These are phyloP conservation scores for Drosophila flavopinicola DNA, from an alignment of 2,888 invertebrate species.

Conservation along the genomic window DNA sequence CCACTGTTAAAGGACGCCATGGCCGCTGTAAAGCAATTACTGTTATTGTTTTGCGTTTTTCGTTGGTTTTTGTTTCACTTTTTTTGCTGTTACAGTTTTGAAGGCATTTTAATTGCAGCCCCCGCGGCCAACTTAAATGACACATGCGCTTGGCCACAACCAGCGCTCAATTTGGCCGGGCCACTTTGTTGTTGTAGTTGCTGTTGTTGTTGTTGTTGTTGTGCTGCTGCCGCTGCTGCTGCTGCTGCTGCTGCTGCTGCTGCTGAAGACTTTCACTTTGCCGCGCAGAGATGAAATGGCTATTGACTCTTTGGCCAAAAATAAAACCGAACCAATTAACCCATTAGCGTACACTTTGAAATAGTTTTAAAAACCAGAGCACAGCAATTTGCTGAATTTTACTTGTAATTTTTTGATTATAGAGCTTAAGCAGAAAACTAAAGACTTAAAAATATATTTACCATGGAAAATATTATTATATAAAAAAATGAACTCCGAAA, in stretches of 20 bases:
- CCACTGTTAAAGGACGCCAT: conserved; percentile 30
- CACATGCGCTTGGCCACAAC: conserved; percentile 58
- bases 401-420: conserved; percentile 12
- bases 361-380: conserved; percentile 40
- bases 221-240: conserved; percentile 13
- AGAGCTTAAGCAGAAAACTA: neutral
- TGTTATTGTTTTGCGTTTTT: neutral
- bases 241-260: conserved; percentile 13
- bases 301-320: conserved; percentile 72
- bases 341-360: conserved; percentile 64
- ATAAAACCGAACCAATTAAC: conserved; percentile 70
- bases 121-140: conserved; percentile 71
- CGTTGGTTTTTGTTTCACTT: neutral
- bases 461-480: neutral
- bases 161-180: conserved; percentile 36
- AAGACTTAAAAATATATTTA: conserved; percentile 7
- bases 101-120: conserved; percentile 72
- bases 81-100: conserved; percentile 58
- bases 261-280: conserved; percentile 68
- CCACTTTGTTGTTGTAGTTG: conserved; percentile 38
- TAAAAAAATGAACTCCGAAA: neutral
- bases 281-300: conserved; percentile 67
- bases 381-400: conserved; percentile 34
- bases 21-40: conserved; percentile 24
- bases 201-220: conserved; percentile 24